Evolutionary conservation across 2,888 invertebrate genomes (phyloP), one percentile per base, ranked within the genome.

Genomic region (Drosophila picticornis): DNA sequence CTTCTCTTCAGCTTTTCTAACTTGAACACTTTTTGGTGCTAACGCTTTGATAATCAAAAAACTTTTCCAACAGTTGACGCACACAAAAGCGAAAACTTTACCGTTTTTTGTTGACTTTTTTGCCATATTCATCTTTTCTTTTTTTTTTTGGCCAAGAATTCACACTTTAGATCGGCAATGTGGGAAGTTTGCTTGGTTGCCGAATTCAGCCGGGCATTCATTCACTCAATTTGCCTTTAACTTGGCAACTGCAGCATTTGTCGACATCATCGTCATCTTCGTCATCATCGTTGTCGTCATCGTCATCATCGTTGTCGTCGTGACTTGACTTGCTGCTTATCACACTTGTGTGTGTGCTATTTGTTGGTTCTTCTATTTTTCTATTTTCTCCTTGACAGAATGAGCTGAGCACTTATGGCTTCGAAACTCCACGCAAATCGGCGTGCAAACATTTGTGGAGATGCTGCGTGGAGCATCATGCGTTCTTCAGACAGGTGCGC

Each of bases 401-500:
- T 93, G 98, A 98, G 90, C 98, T 98, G 83, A 97, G 97, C 92
- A 98, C 98, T n/a, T 98, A 98, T 93, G 98, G 98, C 9, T 99
- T 99, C 94, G 98, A 98, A 94, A 97, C 98, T 31, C 97, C 97
- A 55, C 97, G 97, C 67, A 96, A 98, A 88, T 95, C 97, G 31
- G 98, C 98, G 22, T 98, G 98, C 93, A 97, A 98, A 91, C 98
- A 99, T 94, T 94, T 99, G 83, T 99, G 98, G 98, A 96, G 97
- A 86, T 99, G 99, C 94, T 98, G 98, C 93, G 96, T 98, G 62
- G 99, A 99, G 93, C 99, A 99, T 93, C 98, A 98, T 94, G 97
- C 98, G 43, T 98, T 98, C 94, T 98, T 98, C 94, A 95, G 97
- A 72, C 94, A 98, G 88, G 97, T 97, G 92, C 97, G 97, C 92